These are phyloP conservation scores for Drosophila fuyamai DNA, from an alignment of 1,140 invertebrate species.

Conservation along the genomic window DNA sequence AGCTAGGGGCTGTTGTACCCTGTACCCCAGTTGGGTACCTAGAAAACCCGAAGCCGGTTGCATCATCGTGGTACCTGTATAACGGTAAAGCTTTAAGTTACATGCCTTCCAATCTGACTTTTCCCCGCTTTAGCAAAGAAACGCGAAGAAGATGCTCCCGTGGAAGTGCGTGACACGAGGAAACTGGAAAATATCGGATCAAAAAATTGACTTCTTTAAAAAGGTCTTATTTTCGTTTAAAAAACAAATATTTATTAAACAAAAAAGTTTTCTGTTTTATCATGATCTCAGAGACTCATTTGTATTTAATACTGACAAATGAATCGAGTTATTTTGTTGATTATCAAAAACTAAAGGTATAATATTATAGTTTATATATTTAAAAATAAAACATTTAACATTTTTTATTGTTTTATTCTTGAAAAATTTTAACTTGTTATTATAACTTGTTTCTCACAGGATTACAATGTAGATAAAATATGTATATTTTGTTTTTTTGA, in stretches of 20 bases:
- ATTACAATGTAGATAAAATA: too few relatives aligned
- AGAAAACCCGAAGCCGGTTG: neutral
- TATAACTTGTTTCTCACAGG: too few relatives aligned
- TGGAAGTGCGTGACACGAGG: neutral
- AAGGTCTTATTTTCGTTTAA: neutral
- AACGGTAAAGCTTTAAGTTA: neutral
- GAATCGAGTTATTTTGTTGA: neutral
- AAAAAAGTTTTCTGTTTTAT: too few relatives aligned
- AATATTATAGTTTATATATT: too few relatives aligned
- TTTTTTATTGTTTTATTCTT: too few relatives aligned
- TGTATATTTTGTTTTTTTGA: too few relatives aligned
- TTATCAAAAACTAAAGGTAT: too few relatives aligned
- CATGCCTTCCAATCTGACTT: neutral
- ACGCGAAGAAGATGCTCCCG: neutral
- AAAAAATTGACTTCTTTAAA: neutral
- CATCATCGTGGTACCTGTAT: neutral
- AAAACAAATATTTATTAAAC: neutral
- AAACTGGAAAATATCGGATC: constrained; percentile 2
- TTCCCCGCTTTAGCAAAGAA: neutral
- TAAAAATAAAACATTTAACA: too few relatives aligned
- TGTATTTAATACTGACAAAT: neutral
- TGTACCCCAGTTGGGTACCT: neutral
- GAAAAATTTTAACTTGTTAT: too few relatives aligned
- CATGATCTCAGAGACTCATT: neutral
- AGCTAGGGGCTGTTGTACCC: neutral